Evolutionary conservation across 2,888 invertebrate species (phyloP).

Genomic region (Phymatocera aterrima): DNA sequence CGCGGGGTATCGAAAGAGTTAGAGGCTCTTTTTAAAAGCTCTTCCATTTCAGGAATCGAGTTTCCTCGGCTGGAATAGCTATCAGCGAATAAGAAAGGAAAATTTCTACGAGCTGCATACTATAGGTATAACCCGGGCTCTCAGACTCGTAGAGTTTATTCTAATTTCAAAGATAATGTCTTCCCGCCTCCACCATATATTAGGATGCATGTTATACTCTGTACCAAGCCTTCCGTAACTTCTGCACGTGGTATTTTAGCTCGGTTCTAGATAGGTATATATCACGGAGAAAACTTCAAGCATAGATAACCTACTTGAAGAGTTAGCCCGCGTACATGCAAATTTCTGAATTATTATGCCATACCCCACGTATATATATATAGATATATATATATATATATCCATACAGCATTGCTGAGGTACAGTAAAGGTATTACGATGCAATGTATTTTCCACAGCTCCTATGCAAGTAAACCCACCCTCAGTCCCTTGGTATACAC

Average conservation of each 20-base stretch:
- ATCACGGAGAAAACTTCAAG: conserved; percentile 69
- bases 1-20: conserved; percentile 7
- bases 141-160: conserved; percentile 18
- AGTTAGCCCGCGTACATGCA: conserved; percentile 75
- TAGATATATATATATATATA: too few species aligned
- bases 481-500: background rate
- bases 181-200: conserved; percentile 26
- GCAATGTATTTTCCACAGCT: background rate
- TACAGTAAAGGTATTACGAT: background rate
- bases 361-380: too few species aligned
- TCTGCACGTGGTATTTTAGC: conserved; percentile 42
- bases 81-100: background rate
- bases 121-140: background rate
- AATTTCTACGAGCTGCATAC: background rate
- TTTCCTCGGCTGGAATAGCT: background rate
- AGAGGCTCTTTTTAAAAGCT: background rate
- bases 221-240: conserved; percentile 37
- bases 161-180: conserved; percentile 44
- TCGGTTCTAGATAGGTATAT: conserved; percentile 54
- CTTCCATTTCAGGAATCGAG: background rate
- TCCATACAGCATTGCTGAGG: background rate
- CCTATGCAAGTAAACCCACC: conserved; percentile 1
- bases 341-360: conserved; percentile 74
- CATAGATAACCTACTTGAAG: conserved; percentile 75
- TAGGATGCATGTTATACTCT: conserved; percentile 41